Evolutionary conservation across 2,113 vertebrate genomes (phyloP).

Genomic region (Rana temporaria): DNA sequence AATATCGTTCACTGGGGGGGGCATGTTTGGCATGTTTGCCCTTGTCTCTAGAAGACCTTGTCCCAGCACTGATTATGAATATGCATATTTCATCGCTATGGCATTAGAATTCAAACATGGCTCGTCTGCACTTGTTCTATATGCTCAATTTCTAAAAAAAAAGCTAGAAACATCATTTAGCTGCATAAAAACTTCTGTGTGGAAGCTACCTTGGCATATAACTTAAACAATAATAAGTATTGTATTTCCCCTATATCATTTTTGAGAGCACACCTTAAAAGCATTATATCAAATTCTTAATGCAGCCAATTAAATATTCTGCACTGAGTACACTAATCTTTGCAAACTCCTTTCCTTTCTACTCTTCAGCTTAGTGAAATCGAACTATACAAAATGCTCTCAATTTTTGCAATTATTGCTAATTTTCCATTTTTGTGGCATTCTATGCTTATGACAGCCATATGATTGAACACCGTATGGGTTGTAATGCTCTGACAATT

Average conservation of each 20-base stretch:
- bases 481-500: slow-evolving; percentile 40
- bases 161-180: background rate
- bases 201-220: background rate
- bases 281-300: slow-evolving; percentile 34
- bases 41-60: too few relatives aligned
- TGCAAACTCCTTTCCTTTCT: slow-evolving; percentile 7
- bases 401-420: slow-evolving; percentile 27
- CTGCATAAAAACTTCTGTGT: background rate
- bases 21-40: too few relatives aligned
- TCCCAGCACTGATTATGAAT: too few relatives aligned
- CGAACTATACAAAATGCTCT: background rate
- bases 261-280: slow-evolving; percentile 10
- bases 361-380: slow-evolving; percentile 13
- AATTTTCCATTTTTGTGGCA: slow-evolving; percentile 12
- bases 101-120: background rate
- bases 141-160: slow-evolving; percentile 14
- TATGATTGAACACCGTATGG: slow-evolving; percentile 11
- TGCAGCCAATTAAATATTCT: slow-evolving; percentile 32
- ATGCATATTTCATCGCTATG: too few relatives aligned
- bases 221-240: slow-evolving; percentile 23
- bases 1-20: too few relatives aligned
- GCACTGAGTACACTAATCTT: background rate
- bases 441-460: slow-evolving; percentile 16
- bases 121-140: background rate
- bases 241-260: slow-evolving; percentile 8